Base-by-base conservation (phyloP, 2,888 invertebrate species). In the Thymelicus sylvestris region DNA sequence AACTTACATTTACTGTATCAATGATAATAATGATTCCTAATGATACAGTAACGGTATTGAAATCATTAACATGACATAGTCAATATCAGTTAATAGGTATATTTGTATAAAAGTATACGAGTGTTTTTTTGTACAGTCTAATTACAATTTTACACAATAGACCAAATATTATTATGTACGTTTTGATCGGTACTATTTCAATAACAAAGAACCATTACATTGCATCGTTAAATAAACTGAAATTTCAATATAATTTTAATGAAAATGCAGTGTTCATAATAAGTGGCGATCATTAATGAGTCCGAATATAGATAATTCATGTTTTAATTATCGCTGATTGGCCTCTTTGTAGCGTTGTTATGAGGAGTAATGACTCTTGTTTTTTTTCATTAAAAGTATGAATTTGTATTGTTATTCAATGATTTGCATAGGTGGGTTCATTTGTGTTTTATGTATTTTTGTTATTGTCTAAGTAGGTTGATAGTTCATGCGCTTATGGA, bases 241-340 rank as follows among this genome's bases (percentile, higher is more conserved):
- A 55, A 55, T 55, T 55, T 24, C 55, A 55, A 55, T 55, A 55
- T 24, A 24, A 55, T 55, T 55, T 55, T 55, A 24, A 55, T 55
- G 55, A 55, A 55, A 55, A 55, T 24, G 55, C 55, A 55, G 31
- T 55, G 55, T 55, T 55, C 55, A 55, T 55, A 12, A 55, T 55
- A 55, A 55, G 55, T 24, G 55, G 19, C 24, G 6, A 55, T 55
- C 24, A 55, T 55, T 55, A 55, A 55, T 24, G 55, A 61, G 62
- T 61, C 12, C 12, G 19, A 61, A 62, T 62, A 47, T 62, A 62
- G 44, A 62, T 62, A 62, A 47, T 62, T 62, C 62, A 62, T 62
- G 47, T 62, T 55, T 47, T 62, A 62, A 62, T 62, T 62, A 62
- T 47, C 24, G 47, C 13, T 62, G 62, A 62, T 62, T 62, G 62